Conservation (phyloP, 23 tunicate genomes). For the Halocynthia aurantium region DNA sequence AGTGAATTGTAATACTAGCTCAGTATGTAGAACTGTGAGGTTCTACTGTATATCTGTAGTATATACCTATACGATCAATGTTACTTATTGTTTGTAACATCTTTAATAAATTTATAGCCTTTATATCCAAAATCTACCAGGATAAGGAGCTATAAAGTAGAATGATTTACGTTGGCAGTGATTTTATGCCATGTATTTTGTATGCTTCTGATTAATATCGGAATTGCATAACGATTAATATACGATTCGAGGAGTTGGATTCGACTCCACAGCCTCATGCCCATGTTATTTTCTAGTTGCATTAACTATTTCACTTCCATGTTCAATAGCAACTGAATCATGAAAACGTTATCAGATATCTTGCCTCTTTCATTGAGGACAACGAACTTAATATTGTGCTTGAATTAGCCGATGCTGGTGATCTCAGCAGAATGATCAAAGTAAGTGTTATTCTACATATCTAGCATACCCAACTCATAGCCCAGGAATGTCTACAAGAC, state of each 20-base stretch:
- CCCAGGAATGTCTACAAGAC: no score
- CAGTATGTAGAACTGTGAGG: no score
- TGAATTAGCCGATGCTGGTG: constrained; percentile 99
- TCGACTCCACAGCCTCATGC: not conserved
- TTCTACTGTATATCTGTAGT: no score
- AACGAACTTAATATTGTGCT: constrained; percentile 95
- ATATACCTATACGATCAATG: no score
- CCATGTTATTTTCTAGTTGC: not conserved
- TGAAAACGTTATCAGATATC: constrained; percentile 83
- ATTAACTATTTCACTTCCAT: not conserved
- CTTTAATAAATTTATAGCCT: no score
- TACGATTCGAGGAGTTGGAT: not conserved
- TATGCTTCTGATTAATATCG: no score
- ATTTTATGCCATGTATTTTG: no score
- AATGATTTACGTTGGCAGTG: no score
- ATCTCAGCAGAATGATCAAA: constrained; percentile 93
- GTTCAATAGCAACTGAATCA: constrained; percentile 82
- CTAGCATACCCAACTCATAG: not conserved
- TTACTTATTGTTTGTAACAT: no score
- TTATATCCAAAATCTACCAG: no score
- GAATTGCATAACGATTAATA: not conserved
- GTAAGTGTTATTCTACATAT: constrained; percentile 9
- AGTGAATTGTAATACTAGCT: no score
- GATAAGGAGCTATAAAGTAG: no score
- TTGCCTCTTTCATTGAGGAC: constrained; percentile 94